A percentile compares a stretch with the other conserved stretches of the same genome.
Evolutionary conservation across 2,113 vertebrate species (phyloP).

Genomic region (Thomomys bottae): DNA sequence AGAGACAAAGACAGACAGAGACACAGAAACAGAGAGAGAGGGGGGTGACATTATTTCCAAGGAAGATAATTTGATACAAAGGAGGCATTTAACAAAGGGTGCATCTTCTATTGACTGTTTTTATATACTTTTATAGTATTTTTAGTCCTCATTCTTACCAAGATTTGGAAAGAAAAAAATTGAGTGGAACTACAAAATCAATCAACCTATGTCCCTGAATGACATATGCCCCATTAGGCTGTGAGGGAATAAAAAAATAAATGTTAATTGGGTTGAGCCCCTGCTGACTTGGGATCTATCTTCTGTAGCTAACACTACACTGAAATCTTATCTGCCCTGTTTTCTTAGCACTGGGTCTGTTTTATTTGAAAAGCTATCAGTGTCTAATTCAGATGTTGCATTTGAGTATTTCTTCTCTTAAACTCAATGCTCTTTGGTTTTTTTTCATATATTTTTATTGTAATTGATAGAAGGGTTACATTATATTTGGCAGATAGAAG

Average conservation of each 20-base stretch:
- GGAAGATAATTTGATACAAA: slow-evolving; percentile 22
- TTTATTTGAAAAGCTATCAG: neutral
- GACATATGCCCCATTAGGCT: neutral
- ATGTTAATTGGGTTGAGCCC: neutral
- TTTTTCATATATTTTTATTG: too few species aligned
- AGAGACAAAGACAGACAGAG: too few species aligned
- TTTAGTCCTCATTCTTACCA: neutral
- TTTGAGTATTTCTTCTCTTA: neutral
- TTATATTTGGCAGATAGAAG: too few species aligned
- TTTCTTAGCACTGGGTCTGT: neutral
- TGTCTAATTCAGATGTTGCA: neutral
- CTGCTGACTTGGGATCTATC: neutral
- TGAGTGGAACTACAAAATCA: neutral
- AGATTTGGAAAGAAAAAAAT: too few species aligned
- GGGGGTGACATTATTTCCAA: too few species aligned
- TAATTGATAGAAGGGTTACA: too few species aligned
- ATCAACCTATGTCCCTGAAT: neutral
- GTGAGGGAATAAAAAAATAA: neutral
- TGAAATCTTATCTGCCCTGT: neutral
- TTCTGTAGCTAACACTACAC: neutral
- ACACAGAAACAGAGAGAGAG: too few species aligned
- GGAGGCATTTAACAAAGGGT: neutral
- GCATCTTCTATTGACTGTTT: neutral
- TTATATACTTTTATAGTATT: neutral
- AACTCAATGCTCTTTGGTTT: slow-evolving; percentile 15